Conservation (phyloP, 2,888 invertebrate species). For the Hemithea aestivaria region DNA sequence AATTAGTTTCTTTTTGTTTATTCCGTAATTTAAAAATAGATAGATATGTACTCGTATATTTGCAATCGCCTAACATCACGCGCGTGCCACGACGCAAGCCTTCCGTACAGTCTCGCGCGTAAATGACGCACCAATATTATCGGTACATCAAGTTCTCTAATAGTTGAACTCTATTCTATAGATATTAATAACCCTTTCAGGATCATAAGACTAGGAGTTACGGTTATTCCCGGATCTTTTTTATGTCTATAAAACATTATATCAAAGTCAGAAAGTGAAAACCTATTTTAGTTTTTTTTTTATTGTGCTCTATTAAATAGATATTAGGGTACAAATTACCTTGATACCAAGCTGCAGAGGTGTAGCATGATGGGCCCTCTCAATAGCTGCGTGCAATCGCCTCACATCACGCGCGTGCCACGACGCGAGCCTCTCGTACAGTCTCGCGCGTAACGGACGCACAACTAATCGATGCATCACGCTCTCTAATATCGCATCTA, state of each 20-base stretch:
- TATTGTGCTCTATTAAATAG: too few species aligned
- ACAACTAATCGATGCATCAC: constrained; percentile 96
- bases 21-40: too few species aligned
- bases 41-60: too few species aligned
- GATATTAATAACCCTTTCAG: too few species aligned
- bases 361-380: constrained; percentile 83
- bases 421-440: constrained; percentile 91
- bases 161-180: too few species aligned
- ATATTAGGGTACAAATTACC: constrained; percentile 70
- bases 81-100: constrained; percentile 94
- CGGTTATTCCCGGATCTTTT: too few species aligned
- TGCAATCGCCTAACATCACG: constrained; percentile 86
- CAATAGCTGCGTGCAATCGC: constrained; percentile 84
- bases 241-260: too few species aligned
- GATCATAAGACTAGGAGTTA: too few species aligned
- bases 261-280: too few species aligned
- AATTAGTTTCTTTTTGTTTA: too few species aligned
- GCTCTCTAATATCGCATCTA: constrained; percentile 96
- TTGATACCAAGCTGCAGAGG: constrained; percentile 84
- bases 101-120: constrained; percentile 88
- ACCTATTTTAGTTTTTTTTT: too few species aligned
- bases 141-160: constrained; percentile 96
- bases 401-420: constrained; percentile 91
- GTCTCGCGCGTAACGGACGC: constrained; percentile 88
- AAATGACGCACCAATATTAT: constrained; percentile 92